These are phyloP conservation scores for Noturus placidus DNA, from an alignment of 2,113 vertebrate genomes.

Conservation along the genomic window DNA sequence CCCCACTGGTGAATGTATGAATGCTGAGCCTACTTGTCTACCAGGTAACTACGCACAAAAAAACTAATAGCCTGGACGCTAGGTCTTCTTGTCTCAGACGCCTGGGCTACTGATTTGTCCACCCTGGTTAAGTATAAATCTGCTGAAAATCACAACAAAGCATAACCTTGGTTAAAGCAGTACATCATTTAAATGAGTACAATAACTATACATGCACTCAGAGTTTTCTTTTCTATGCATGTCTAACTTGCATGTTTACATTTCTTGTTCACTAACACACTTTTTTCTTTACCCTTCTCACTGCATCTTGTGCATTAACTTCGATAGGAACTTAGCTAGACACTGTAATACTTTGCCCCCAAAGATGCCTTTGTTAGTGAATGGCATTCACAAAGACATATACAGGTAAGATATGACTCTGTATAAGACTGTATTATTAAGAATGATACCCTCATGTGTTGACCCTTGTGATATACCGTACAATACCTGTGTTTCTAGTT, in stretches of 20 bases:
- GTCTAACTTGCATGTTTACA: neutral
- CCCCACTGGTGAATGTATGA: too few relatives aligned
- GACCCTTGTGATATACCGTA: neutral
- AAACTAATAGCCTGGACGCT: neutral
- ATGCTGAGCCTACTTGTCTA: too few relatives aligned
- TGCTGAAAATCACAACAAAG: neutral
- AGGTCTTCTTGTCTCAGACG: neutral
- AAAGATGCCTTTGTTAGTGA: constrained; percentile 93
- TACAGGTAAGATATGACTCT: constrained; percentile 81
- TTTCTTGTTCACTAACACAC: neutral
- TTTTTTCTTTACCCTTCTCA: constrained; percentile 51
- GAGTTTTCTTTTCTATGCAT: constrained; percentile 42
- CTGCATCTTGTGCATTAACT: constrained; percentile 58
- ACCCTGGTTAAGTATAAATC: neutral
- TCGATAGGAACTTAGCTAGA: constrained; percentile 82
- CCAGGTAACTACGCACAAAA: too few relatives aligned
- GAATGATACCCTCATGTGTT: neutral
- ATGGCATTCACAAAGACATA: constrained; percentile 84
- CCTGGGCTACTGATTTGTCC: neutral
- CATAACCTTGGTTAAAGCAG: neutral
- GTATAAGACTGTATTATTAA: neutral
- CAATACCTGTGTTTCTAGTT: neutral
- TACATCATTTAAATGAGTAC: neutral
- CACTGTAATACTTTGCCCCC: constrained; percentile 87
- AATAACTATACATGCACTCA: neutral